A percentile compares a stretch with the other conserved stretches of the same genome.
Conservation (phyloP, 1,140 invertebrate genomes). For the Diachasma alloeum region DNA sequence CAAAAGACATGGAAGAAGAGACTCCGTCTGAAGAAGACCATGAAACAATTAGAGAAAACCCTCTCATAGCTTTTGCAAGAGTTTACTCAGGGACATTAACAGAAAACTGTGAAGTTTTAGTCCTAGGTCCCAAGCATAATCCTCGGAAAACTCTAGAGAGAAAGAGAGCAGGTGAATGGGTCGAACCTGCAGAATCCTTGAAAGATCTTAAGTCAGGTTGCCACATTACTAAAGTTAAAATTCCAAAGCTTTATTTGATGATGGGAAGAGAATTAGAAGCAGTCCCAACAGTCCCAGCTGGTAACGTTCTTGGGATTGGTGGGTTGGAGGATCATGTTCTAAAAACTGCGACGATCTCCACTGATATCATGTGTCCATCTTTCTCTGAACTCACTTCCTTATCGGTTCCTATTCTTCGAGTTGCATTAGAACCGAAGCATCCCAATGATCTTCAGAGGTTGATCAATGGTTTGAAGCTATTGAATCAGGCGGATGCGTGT, state of each 20-base stretch:
- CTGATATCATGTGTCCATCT: slow-evolving; percentile 83
- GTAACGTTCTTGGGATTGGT: slow-evolving; percentile 91
- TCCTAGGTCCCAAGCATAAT: slow-evolving; percentile 91
- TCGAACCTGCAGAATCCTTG: slow-evolving; percentile 68
- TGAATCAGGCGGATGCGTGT: slow-evolving; percentile 94
- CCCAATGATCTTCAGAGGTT: slow-evolving; percentile 83
- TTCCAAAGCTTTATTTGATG: slow-evolving; percentile 85
- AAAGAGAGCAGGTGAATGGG: slow-evolving; percentile 50
- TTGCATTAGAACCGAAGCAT: slow-evolving; percentile 91
- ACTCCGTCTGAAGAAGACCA: slow-evolving; percentile 55
- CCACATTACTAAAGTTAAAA: slow-evolving; percentile 69
- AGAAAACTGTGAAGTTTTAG: slow-evolving; percentile 81
- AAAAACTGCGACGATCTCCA: slow-evolving; percentile 92
- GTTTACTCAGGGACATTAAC: slow-evolving; percentile 89
- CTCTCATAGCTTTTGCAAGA: slow-evolving; percentile 92
- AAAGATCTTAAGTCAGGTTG: slow-evolving; percentile 75
- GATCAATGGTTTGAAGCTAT: slow-evolving; percentile 79
- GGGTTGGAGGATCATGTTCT: slow-evolving; percentile 86
- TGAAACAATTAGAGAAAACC: slow-evolving; percentile 54
- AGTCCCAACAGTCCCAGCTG: slow-evolving; percentile 83
- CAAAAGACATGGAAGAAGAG: neutral
- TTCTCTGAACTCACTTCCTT: slow-evolving; percentile 86
- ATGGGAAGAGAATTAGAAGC: slow-evolving; percentile 93
- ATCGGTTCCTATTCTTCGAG: slow-evolving; percentile 88
- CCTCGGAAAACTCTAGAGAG: slow-evolving; percentile 69